phyloP scores from a whole-genome alignment of 2,797 vertebrate species.

The Eulemur coronatus region DNA sequence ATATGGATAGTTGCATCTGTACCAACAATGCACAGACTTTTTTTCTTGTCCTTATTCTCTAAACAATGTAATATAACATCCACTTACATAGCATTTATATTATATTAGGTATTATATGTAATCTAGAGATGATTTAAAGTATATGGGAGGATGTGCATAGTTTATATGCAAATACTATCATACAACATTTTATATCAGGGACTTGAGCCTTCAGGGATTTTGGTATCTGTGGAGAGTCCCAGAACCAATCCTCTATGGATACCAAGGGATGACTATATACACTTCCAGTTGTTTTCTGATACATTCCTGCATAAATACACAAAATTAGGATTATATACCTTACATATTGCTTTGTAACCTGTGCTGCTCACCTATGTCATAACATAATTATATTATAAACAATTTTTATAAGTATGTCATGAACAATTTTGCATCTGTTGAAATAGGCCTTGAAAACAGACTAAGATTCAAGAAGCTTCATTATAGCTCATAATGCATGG shows the following conservation, averaged over 20 bases:
- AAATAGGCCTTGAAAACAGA: background rate
- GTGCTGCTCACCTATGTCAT: background rate
- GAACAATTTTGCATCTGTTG: background rate
- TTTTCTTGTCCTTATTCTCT: background rate
- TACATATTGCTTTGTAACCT: background rate
- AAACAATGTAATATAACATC: background rate
- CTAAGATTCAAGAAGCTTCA: background rate
- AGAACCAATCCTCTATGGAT: background rate
- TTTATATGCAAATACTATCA: background rate
- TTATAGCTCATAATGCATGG: background rate
- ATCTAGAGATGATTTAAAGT: background rate
- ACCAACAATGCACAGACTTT: background rate
- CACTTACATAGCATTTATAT: background rate
- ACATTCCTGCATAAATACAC: background rate
- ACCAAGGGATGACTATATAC: background rate
- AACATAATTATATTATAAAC: background rate
- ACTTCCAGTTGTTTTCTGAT: background rate
- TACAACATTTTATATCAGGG: background rate
- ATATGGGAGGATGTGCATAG: background rate
- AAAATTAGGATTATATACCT: background rate
- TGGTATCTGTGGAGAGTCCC: background rate
- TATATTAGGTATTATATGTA: background rate
- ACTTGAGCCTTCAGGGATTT: background rate
- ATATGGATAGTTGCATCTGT: background rate
- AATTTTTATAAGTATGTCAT: background rate